Base-by-base conservation (phyloP, 2,113 vertebrate genomes). In the Haplochromis vanheusdeni region DNA sequence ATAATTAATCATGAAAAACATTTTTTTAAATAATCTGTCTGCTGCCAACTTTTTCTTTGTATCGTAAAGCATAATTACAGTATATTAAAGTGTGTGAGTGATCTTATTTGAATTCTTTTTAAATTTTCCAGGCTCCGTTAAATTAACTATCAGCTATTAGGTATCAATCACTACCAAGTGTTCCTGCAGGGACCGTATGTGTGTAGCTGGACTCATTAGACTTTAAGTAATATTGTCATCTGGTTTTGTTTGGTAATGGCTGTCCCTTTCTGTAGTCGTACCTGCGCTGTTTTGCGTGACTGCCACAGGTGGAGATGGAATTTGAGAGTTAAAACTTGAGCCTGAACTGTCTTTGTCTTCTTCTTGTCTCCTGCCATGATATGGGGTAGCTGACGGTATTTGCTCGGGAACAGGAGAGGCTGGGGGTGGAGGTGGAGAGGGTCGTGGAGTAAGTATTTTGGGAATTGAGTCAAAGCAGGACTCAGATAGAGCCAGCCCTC, bases 381-480 rank as follows among this genome's bases (percentile, higher is more conserved):
- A 19, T 35, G 87, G 89, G 31, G 70, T 47, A 26, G 6, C 42
- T 75, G 82, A 87, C 0, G 87, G 82, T 1, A 89, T 84, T 52
- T 86, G 62, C 58, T 62, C 86, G 33, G 85, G 86, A 80, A 84
- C 51, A 23, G 90, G 86, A 49, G 90, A 86, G 1, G 90, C 51
- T 16, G 79, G 54, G 14, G 82, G 65, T 19, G 75, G 80, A 35
- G 12, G 87, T 17, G 81, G 87, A 54, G 73, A 85, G 13, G 80
- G 87, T 5, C 19, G 21, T 26, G 84, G 73, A 35, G 93, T 89
- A 7, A 84, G 54, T 16, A 84, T 88, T 10, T 77, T 77, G 4
- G 93, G 92, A 17, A 96, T 92, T 51, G 87, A 80, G 8, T 91
- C 80, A 26, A 97, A 96, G 42, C 95, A 97, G 47, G 95, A 95